Percentiles rank a stretch among this genome's conserved stretches.
phyloP scores from a whole-genome alignment of 2,797 vertebrate species.

The Aulostomus chinensis region DNA sequence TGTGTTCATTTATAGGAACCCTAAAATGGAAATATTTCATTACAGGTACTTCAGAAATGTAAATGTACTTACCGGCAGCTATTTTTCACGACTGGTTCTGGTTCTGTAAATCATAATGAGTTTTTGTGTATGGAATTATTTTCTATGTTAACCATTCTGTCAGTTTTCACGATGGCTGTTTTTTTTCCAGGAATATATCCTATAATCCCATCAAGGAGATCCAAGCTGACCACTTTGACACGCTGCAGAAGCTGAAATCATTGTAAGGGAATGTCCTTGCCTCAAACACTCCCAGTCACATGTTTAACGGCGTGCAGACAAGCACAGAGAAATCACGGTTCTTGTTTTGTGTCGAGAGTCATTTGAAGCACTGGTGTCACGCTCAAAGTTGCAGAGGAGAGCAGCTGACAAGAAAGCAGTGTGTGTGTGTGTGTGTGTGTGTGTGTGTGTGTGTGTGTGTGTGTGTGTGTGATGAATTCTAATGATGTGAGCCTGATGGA shows the following conservation, averaged over 20 bases:
- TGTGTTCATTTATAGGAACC: no score
- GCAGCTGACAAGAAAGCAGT: not conserved
- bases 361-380: not conserved
- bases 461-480: no score
- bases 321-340: no score
- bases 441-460: no score
- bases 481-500: no score
- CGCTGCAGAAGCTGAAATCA: slow-evolving; percentile 89
- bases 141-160: not conserved
- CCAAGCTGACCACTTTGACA: slow-evolving; percentile 90
- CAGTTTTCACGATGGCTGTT: not conserved
- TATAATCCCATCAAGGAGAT: slow-evolving; percentile 91
- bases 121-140: not conserved
- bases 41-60: no score
- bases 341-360: not conserved
- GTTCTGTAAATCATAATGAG: no score
- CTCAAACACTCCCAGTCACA: no score
- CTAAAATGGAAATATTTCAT: no score
- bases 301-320: no score
- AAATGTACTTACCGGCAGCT: no score
- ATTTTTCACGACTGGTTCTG: no score
- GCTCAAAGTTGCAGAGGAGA: not conserved
- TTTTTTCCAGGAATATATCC: slow-evolving; percentile 87
- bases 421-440: not conserved
- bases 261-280: slow-evolving; percentile 82